Percentiles rank a stretch among this genome's conserved stretches.
phyloP scores from a whole-genome alignment of 2,797 vertebrate genomes.

The Crocidura indochinensis region DNA sequence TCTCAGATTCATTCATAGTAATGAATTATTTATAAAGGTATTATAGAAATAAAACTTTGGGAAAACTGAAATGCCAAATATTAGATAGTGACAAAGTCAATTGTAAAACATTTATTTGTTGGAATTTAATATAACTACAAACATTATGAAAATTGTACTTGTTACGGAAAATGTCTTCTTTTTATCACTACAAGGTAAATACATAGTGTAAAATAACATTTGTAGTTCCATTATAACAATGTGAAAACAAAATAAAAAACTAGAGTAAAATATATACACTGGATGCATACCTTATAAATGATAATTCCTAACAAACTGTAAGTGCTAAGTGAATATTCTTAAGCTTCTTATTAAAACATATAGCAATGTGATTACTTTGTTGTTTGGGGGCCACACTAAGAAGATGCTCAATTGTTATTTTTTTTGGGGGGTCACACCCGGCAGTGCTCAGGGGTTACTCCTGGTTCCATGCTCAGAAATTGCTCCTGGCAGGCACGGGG shows the following conservation, averaged over 20 bases:
- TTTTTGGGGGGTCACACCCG: too few species aligned
- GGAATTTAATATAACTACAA: neutral
- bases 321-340: neutral
- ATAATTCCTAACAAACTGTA: conserved; percentile 32
- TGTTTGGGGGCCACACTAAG: neutral
- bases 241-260: neutral
- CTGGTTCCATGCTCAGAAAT: too few species aligned
- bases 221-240: neutral
- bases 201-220: neutral
- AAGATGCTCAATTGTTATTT: too few species aligned
- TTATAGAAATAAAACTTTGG: neutral
- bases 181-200: conserved; percentile 13
- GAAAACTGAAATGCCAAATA: neutral
- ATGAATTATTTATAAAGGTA: neutral
- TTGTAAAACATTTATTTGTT: conserved; percentile 7
- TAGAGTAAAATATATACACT: neutral
- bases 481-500: too few species aligned
- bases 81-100: conserved; percentile 18
- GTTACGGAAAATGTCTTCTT: neutral
- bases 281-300: neutral
- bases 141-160: neutral
- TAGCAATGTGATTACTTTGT: conserved; percentile 46
- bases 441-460: too few species aligned
- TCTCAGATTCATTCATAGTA: conserved; percentile 15
- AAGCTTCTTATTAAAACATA: conserved; percentile 19